These are phyloP conservation scores for Aphelenchoides fujianensis DNA, from an alignment of 1,140 invertebrate genomes.

Conservation along the genomic window DNA sequence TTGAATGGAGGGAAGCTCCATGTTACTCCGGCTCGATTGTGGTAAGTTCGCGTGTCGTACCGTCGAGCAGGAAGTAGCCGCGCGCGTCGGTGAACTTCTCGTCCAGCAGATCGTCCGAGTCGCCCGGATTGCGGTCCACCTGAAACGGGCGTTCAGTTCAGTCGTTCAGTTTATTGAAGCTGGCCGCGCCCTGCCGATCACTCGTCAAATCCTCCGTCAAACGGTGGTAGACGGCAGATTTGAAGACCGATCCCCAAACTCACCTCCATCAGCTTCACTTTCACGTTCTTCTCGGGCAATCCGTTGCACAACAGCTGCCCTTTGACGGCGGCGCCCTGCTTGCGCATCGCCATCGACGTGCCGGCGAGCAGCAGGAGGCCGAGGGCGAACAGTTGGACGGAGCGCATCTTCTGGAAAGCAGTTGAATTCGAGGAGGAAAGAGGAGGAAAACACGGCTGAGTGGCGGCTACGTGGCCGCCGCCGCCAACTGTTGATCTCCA, in stretches of 20 bases:
- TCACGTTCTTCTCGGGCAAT: constrained; percentile 36
- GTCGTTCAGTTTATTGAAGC: too few relatives aligned
- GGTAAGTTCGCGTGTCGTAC: constrained; percentile 49
- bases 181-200: too few relatives aligned
- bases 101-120: constrained; percentile 48
- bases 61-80: constrained; percentile 36
- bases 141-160: too few relatives aligned
- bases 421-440: not conserved
- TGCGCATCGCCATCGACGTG: constrained; percentile 37
- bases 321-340: constrained; percentile 53
- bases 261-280: constrained; percentile 45
- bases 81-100: constrained; percentile 46
- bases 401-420: too few relatives aligned
- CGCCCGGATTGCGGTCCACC: too few relatives aligned
- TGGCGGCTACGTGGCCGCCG: too few relatives aligned
- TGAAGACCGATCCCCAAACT: not conserved
- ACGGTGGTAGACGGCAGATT: constrained; percentile 4
- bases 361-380: constrained; percentile 8
- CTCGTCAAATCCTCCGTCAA: too few relatives aligned
- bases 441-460: not conserved
- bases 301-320: constrained; percentile 38
- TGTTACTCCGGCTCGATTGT: constrained; percentile 50
- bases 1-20: too few relatives aligned
- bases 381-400: not conserved
- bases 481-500: not conserved